phyloP scores from a whole-genome alignment of 2,888 invertebrate species.

The Cancer borealis region DNA sequence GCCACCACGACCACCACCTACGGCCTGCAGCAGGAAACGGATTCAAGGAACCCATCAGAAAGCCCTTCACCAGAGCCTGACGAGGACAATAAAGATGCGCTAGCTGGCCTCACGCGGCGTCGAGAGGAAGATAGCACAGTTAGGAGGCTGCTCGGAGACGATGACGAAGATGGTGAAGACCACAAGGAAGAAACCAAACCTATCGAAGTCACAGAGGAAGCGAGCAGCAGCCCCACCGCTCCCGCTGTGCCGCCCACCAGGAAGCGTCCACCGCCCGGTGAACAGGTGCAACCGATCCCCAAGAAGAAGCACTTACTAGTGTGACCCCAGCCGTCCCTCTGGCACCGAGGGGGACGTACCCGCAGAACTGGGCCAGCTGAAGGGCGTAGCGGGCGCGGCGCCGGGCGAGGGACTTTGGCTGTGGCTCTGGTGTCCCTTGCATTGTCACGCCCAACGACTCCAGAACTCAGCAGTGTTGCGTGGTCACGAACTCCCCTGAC shows the following conservation, averaged over 20 bases:
- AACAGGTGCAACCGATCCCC: conserved; percentile 64
- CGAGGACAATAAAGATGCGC: conserved; percentile 66
- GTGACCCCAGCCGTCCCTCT: conserved; percentile 60
- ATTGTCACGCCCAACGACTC: background rate
- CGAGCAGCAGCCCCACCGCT: background rate
- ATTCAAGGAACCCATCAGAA: conserved; percentile 54
- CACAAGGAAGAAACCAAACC: conserved; percentile 47
- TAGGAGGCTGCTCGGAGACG: conserved; percentile 62
- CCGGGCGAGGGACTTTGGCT: background rate
- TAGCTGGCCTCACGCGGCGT: conserved; percentile 60
- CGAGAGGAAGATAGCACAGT: conserved; percentile 59
- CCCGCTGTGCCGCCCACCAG: conserved; percentile 46
- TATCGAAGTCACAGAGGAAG: background rate
- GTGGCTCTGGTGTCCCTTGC: background rate
- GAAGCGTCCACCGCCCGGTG: conserved; percentile 59
- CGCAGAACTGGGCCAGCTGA: background rate
- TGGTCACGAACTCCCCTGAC: background rate
- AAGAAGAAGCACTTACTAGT: conserved; percentile 72
- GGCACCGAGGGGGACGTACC: background rate
- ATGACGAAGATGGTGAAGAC: conserved; percentile 55
- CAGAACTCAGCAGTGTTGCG: background rate
- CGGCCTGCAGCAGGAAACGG: conserved; percentile 29
- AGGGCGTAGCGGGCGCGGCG: background rate
- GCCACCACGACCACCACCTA: conserved; percentile 45
- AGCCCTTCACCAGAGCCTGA: conserved; percentile 61